These are phyloP conservation scores for Riptortus pedestris DNA, from an alignment of 1,140 invertebrate genomes.

Conservation along the genomic window DNA sequence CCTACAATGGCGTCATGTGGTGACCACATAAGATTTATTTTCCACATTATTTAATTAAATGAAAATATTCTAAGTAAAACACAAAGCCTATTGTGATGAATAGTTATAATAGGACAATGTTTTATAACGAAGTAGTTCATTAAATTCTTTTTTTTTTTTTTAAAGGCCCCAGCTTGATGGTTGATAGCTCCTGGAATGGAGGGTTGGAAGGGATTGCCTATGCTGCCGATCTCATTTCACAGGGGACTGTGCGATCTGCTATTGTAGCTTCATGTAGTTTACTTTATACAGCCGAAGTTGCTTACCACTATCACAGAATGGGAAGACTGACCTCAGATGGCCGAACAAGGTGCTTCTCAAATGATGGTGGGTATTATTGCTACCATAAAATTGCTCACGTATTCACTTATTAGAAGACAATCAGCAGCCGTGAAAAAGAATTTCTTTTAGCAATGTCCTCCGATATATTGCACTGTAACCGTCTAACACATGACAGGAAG, in stretches of 20 bases:
- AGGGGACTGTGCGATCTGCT: slow-evolving; percentile 53
- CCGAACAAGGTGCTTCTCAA: slow-evolving; percentile 56
- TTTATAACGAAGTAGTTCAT: background rate
- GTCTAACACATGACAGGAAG: too few species aligned
- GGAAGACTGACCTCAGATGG: slow-evolving; percentile 54
- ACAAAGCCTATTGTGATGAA: too few species aligned
- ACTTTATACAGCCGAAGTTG: slow-evolving; percentile 49
- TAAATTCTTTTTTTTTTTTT: background rate
- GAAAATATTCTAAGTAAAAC: too few species aligned
- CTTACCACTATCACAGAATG: slow-evolving; percentile 48
- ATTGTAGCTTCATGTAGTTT: slow-evolving; percentile 55
- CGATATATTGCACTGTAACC: background rate
- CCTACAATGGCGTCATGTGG: too few species aligned
- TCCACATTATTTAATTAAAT: too few species aligned
- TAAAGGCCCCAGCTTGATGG: background rate
- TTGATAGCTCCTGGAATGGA: slow-evolving; percentile 5
- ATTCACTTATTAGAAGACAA: too few species aligned
- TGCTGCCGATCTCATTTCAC: slow-evolving; percentile 41
- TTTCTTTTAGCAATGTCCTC: background rate
- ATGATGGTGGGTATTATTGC: slow-evolving; percentile 40
- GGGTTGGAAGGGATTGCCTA: background rate
- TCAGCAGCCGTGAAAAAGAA: too few species aligned
- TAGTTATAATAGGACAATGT: background rate
- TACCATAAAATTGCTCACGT: background rate
- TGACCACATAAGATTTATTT: too few species aligned